A percentile compares a stretch with the other conserved stretches of the same genome.
Conservation (phyloP, 2,113 vertebrate genomes). For the Poecile atricapillus region DNA sequence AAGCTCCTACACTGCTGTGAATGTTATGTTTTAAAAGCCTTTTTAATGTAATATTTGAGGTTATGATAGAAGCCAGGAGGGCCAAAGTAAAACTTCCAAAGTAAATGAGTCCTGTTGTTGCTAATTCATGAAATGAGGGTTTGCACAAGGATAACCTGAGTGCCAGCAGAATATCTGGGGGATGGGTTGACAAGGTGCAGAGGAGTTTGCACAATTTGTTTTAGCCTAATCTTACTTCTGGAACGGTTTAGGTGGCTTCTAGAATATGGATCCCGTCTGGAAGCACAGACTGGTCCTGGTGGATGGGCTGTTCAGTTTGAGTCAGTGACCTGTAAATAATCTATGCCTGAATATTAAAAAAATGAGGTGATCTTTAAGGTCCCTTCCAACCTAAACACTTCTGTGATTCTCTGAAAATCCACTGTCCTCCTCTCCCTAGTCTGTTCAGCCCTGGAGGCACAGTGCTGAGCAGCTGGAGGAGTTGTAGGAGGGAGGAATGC, state of each 20-base stretch:
- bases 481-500: fast-evolving
- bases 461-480: background rate
- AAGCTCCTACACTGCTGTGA: background rate
- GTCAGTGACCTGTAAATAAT: background rate
- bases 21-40: constrained; percentile 60
- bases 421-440: background rate
- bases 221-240: constrained; percentile 20
- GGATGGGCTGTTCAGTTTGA: background rate
- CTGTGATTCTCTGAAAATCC: background rate
- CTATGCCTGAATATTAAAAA: background rate
- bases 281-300: background rate
- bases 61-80: constrained; percentile 64
- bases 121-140: background rate
- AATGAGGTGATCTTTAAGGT: background rate
- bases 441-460: background rate
- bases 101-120: constrained; percentile 26
- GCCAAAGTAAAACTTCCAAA: constrained; percentile 54
- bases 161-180: background rate
- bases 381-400: background rate
- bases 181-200: constrained; percentile 29
- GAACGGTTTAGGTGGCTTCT: constrained; percentile 15
- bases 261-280: background rate
- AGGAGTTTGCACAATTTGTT: background rate
- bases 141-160: background rate
- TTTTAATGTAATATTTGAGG: constrained; percentile 54